phyloP scores from a whole-genome alignment of 2,797 vertebrate species.

The Darevskia nairensis region DNA sequence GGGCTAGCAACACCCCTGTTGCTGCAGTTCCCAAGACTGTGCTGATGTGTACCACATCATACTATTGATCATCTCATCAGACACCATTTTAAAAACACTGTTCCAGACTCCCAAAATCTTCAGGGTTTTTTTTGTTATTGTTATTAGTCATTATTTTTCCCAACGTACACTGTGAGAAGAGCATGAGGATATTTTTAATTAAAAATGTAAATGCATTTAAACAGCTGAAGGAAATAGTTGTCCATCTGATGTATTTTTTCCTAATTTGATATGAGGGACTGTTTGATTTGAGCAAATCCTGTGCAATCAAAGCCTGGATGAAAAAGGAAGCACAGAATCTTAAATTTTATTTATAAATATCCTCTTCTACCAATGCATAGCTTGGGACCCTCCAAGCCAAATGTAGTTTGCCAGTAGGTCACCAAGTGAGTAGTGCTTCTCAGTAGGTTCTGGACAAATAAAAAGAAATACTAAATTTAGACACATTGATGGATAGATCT shows the following conservation, averaged over 20 bases:
- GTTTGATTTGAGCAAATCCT: not conserved
- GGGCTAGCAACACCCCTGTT: too few species aligned
- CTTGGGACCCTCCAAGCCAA: not conserved
- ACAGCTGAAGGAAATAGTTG: not conserved
- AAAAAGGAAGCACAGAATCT: not conserved
- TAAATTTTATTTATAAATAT: too few species aligned
- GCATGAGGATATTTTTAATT: not conserved
- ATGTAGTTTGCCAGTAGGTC: not conserved
- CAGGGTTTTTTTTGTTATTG: not conserved
- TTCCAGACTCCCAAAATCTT: not conserved
- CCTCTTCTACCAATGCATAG: too few species aligned
- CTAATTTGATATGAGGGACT: not conserved
- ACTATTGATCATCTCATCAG: not conserved
- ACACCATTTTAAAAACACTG: not conserved
- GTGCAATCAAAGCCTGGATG: not conserved
- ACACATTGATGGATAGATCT: not conserved
- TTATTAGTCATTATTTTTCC: not conserved
- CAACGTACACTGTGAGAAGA: not conserved
- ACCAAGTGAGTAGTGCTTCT: too few species aligned
- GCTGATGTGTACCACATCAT: too few species aligned
- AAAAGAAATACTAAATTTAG: not conserved
- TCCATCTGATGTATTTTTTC: not conserved
- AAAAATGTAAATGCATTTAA: not conserved
- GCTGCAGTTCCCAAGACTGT: too few species aligned
- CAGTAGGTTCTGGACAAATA: not conserved